Evolutionary conservation across 2,797 vertebrate species (phyloP).

Genomic region (Microhierax caerulescens): DNA sequence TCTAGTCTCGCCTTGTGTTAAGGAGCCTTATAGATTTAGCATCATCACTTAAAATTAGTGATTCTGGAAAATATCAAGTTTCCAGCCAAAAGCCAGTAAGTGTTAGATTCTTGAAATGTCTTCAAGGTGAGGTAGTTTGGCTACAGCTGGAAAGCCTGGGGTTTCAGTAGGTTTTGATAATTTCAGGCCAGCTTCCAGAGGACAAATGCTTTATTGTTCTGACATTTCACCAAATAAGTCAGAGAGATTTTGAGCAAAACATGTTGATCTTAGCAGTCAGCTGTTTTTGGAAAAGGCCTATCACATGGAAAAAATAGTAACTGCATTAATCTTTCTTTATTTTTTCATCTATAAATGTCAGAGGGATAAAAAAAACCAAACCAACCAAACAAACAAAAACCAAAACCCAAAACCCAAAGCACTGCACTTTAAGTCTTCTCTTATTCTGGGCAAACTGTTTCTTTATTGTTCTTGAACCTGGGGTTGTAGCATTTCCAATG

Average conservation of each 20-base stretch:
- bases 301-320: not conserved
- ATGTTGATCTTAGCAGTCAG: conserved; percentile 1
- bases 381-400: too few species aligned
- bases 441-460: not conserved
- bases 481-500: not conserved
- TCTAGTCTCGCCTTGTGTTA: not conserved
- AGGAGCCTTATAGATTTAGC: not conserved
- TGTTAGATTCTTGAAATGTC: not conserved
- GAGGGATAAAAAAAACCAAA: not conserved
- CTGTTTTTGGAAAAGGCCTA: not conserved
- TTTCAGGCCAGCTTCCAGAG: not conserved
- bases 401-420: too few species aligned
- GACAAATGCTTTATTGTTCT: conserved; percentile 8
- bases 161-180: not conserved
- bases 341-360: conserved; percentile 16
- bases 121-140: not conserved
- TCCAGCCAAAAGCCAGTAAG: not conserved
- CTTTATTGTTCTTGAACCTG: not conserved
- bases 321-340: not conserved
- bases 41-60: not conserved
- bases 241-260: conserved; percentile 3
- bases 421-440: not conserved
- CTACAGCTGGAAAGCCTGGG: not conserved
- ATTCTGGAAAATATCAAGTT: not conserved
- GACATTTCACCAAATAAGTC: conserved; percentile 34